A percentile compares a stretch with the other conserved stretches of the same genome.
phyloP scores from a whole-genome alignment of 2,113 vertebrate genomes.

The Neodon shergylaensis region DNA sequence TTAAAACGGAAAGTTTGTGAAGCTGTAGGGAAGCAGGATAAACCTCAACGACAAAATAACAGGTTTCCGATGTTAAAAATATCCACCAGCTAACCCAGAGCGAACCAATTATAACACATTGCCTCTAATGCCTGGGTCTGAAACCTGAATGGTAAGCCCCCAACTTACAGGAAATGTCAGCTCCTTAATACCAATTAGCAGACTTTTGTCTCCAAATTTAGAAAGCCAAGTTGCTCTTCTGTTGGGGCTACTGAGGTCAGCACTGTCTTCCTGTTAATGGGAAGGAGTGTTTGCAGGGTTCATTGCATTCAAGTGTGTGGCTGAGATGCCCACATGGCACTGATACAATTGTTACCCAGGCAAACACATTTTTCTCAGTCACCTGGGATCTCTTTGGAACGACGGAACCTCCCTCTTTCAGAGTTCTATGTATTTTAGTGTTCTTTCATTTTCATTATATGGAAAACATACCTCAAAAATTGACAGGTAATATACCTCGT shows the following conservation, averaged over 20 bases:
- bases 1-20: conserved; percentile 89
- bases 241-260: neutral
- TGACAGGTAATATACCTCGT: conserved; percentile 59
- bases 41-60: conserved; percentile 87
- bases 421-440: conserved; percentile 51
- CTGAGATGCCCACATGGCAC: neutral
- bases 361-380: conserved; percentile 55
- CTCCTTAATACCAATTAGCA: conserved; percentile 41
- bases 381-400: conserved; percentile 67
- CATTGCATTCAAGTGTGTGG: neutral
- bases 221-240: conserved; percentile 20
- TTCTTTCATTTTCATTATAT: conserved; percentile 56
- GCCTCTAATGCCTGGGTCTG: conserved; percentile 67
- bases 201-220: conserved; percentile 47
- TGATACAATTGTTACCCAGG: conserved; percentile 46
- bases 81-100: conserved; percentile 83
- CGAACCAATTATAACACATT: conserved; percentile 80
- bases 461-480: conserved; percentile 38
- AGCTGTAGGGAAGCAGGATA: conserved; percentile 82
- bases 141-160: conserved; percentile 75
- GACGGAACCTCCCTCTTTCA: conserved; percentile 33
- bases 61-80: conserved; percentile 87
- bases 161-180: conserved; percentile 71
- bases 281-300: neutral
- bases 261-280: conserved; percentile 6